phyloP scores from a whole-genome alignment of 2,797 vertebrate species.

The Gallinago solitaria region DNA sequence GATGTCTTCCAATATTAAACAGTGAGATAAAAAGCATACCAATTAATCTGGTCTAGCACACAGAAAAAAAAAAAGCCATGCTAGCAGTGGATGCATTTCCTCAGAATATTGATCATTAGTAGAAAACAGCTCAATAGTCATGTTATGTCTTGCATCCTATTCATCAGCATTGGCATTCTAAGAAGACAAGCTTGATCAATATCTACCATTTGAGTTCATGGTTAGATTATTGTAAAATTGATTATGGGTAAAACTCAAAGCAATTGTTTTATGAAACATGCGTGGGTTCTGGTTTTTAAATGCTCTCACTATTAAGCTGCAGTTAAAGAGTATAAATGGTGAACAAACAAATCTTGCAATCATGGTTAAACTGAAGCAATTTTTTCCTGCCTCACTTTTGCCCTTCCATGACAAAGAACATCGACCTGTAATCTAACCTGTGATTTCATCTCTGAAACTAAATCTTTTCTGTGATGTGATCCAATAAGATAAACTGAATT shows the following conservation, averaged over 20 bases:
- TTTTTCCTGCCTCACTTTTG: background rate
- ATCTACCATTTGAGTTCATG: background rate
- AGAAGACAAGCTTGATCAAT: conserved; percentile 5
- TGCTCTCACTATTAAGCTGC: background rate
- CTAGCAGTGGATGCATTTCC: background rate
- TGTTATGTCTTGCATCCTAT: background rate
- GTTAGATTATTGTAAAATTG: conserved; percentile 31
- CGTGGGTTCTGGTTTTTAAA: background rate
- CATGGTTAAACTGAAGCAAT: background rate
- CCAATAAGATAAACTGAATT: background rate
- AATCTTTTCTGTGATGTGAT: background rate
- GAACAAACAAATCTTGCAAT: background rate
- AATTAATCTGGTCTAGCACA: background rate
- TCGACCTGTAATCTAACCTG: background rate
- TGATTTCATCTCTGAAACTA: background rate
- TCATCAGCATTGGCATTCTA: conserved; percentile 27
- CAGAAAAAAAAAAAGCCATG: background rate
- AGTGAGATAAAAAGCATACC: background rate
- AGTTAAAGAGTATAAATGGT: background rate
- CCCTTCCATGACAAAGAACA: background rate
- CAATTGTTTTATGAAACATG: background rate
- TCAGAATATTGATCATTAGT: background rate
- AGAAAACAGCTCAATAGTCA: background rate
- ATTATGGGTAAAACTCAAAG: background rate
- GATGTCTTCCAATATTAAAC: background rate